Conservation (phyloP, 1,140 invertebrate species). For the Lasioglossum albipes region DNA sequence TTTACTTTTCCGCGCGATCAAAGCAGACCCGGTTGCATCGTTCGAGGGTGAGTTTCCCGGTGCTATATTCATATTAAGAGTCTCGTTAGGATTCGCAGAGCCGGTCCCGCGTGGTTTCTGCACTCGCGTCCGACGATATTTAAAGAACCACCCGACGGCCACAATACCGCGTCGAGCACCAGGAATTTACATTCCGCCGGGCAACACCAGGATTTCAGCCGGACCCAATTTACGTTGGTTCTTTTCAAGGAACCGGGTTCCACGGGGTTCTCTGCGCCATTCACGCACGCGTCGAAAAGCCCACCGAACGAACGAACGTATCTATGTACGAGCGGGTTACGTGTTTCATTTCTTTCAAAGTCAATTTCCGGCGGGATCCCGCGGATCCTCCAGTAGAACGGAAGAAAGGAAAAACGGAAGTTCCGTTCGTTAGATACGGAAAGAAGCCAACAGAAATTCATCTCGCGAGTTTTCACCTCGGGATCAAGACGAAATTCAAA, state of each 20-base stretch:
- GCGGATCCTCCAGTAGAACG: too few species aligned
- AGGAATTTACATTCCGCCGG: not conserved
- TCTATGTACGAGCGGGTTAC: too few species aligned
- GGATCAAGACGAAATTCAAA: not conserved
- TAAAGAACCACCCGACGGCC: not conserved
- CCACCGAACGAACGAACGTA: too few species aligned
- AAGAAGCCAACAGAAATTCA: not conserved
- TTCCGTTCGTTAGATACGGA: too few species aligned
- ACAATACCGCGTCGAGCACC: not conserved
- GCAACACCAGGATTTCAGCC: not conserved
- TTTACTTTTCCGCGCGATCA: too few species aligned
- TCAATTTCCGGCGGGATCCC: too few species aligned
- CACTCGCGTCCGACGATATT: conserved; percentile 1
- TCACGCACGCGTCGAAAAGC: not conserved
- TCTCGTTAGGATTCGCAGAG: not conserved
- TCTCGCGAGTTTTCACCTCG: not conserved
- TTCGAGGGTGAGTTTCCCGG: too few species aligned
- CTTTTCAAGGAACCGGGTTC: conserved; percentile 14
- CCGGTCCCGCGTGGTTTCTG: not conserved
- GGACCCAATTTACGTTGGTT: conserved; percentile 11
- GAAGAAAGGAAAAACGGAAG: too few species aligned
- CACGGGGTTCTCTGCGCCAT: not conserved
- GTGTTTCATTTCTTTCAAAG: too few species aligned
- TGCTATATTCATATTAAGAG: not conserved
- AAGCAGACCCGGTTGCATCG: too few species aligned